Conservation (phyloP, 1,140 invertebrate genomes). For the Colletes latitarsis region DNA sequence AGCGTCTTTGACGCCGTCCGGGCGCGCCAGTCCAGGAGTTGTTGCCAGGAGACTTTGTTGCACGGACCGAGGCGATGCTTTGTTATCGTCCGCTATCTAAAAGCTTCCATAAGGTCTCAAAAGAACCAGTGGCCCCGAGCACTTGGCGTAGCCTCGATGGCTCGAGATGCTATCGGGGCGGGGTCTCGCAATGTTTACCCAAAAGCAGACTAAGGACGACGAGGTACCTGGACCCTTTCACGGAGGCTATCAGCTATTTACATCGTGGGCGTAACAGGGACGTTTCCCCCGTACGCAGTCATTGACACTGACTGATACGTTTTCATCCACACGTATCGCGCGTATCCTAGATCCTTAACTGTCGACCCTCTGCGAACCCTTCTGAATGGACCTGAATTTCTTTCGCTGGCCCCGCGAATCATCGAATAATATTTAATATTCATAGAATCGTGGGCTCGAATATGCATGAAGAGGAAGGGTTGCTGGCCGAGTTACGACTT, state of each 20-base stretch:
- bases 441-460: constrained; percentile 27
- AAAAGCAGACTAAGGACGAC: constrained; percentile 46
- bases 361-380: background rate
- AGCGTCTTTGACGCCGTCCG: no score
- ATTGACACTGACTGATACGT: constrained; percentile 26
- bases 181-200: constrained; percentile 31
- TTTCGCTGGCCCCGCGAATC: background rate
- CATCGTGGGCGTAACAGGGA: constrained; percentile 27
- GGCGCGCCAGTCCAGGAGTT: no score
- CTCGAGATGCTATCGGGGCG: constrained; percentile 41
- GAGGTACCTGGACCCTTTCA: constrained; percentile 38
- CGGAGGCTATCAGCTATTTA: constrained; percentile 37
- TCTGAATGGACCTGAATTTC: background rate
- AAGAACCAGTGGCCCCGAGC: constrained; percentile 20
- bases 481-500: constrained; percentile 26
- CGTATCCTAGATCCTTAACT: background rate
- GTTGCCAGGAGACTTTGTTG: background rate
- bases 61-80: constrained; percentile 23
- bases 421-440: constrained; percentile 47
- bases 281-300: constrained; percentile 10
- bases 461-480: constrained; percentile 27
- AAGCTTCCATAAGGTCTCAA: constrained; percentile 23
- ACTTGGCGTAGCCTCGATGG: constrained; percentile 22
- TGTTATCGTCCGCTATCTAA: constrained; percentile 37
- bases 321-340: constrained; percentile 18